Conservation (phyloP, 2,113 vertebrate species). For the Solea solea region DNA sequence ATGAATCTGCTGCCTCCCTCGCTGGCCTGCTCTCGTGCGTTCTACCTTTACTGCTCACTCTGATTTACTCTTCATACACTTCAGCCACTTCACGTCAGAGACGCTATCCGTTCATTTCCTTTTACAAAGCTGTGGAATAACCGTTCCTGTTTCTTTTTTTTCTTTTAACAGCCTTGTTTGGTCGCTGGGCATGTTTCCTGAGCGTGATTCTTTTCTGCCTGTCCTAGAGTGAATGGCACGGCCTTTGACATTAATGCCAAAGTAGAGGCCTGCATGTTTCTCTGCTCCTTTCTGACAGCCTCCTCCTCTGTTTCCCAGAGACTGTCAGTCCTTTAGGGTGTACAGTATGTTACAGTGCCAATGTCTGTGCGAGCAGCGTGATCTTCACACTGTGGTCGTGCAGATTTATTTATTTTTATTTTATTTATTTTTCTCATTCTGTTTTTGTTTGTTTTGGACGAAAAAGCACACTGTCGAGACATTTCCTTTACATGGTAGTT, state of each 20-base stretch:
- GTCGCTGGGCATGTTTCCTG: slow-evolving; percentile 74
- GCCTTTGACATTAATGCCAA: slow-evolving; percentile 76
- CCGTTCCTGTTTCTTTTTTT: slow-evolving; percentile 4
- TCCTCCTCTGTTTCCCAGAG: slow-evolving; percentile 64
- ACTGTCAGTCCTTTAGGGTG: slow-evolving; percentile 66
- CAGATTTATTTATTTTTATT: slow-evolving; percentile 53
- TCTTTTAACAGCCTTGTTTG: slow-evolving; percentile 11
- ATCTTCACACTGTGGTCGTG: slow-evolving; percentile 53
- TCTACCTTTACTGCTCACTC: slow-evolving; percentile 27
- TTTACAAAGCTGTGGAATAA: slow-evolving; percentile 8
- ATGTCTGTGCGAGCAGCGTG: slow-evolving; percentile 71
- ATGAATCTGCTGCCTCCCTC: slow-evolving; percentile 47
- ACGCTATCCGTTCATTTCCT: slow-evolving; percentile 24
- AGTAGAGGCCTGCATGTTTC: slow-evolving; percentile 76
- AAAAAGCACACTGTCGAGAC: slow-evolving; percentile 80
- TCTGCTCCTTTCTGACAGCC: slow-evolving; percentile 63
- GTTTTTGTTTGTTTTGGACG: slow-evolving; percentile 28
- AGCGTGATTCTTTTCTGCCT: slow-evolving; percentile 63
- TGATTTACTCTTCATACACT: slow-evolving; percentile 37
- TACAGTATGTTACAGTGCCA: slow-evolving; percentile 80
- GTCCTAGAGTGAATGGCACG: slow-evolving; percentile 72
- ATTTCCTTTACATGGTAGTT: slow-evolving; percentile 77
- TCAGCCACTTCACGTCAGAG: slow-evolving; percentile 40
- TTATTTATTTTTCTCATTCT: slow-evolving; percentile 11
- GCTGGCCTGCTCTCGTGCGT: slow-evolving; percentile 24